Conservation (phyloP, 2,888 invertebrate species). For the Brenthis ino region DNA sequence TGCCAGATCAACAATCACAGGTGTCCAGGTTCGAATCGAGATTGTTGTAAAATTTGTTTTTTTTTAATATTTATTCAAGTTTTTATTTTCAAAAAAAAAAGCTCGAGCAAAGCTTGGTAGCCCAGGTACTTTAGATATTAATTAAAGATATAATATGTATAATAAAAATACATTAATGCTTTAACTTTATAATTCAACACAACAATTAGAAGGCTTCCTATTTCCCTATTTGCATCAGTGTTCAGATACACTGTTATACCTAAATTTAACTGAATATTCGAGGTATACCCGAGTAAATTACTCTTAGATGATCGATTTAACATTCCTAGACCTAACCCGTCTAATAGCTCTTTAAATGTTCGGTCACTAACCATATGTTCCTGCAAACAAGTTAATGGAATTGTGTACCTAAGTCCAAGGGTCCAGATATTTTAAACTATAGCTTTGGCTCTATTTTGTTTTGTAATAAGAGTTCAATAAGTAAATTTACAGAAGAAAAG, state of each 20-base stretch:
- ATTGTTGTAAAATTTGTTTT: too few species aligned
- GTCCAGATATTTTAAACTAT: background rate
- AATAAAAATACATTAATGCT: too few species aligned
- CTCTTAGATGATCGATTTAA: constrained; percentile 15
- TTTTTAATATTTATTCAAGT: too few species aligned
- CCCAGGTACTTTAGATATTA: too few species aligned
- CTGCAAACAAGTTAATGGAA: background rate
- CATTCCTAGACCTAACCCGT: constrained; percentile 10
- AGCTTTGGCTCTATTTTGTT: too few species aligned
- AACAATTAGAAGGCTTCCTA: constrained; percentile 1
- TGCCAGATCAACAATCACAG: too few species aligned
- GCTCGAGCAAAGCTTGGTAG: too few species aligned
- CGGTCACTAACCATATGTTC: background rate
- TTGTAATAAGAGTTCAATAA: too few species aligned
- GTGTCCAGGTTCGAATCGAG: too few species aligned
- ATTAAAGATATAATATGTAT: too few species aligned
- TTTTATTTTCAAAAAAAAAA: too few species aligned
- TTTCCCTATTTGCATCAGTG: constrained; percentile 5
- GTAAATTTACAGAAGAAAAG: too few species aligned
- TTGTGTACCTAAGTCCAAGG: background rate
- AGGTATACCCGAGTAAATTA: constrained; percentile 14
- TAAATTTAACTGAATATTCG: constrained; percentile 1
- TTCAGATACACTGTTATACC: constrained; percentile 8
- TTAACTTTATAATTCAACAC: background rate
- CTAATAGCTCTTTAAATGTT: constrained; percentile 10